A percentile compares a stretch with the other conserved stretches of the same genome.
Conservation (phyloP, 2,888 invertebrate genomes). For the Nomada ferruginata region DNA sequence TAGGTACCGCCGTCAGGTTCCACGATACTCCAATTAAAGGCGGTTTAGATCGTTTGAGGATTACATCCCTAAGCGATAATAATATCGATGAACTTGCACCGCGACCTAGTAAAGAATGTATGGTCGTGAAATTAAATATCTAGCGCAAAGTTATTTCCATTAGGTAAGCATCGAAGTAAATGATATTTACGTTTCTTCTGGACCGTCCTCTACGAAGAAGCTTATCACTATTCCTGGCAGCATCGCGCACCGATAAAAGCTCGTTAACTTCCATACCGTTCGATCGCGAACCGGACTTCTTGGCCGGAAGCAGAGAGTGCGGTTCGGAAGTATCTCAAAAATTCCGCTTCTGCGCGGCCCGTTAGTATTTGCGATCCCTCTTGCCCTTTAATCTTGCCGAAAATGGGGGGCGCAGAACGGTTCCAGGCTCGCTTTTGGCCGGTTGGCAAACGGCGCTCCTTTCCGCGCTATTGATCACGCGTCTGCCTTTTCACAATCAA, state of each 20-base stretch:
- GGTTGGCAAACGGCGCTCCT: constrained; percentile 40
- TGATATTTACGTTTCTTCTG: no score
- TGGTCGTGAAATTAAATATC: no score
- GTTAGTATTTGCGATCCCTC: constrained; percentile 45
- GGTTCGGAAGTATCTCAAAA: neutral
- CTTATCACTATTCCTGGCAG: constrained; percentile 26
- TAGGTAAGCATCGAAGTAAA: no score
- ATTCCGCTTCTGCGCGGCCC: constrained; percentile 24
- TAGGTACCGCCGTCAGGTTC: neutral
- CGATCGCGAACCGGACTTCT: constrained; percentile 20
- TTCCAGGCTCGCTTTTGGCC: constrained; percentile 37
- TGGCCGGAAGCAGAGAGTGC: neutral
- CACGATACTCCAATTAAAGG: neutral
- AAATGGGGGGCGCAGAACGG: constrained; percentile 38
- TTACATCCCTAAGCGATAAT: no score
- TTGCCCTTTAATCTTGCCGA: constrained; percentile 42
- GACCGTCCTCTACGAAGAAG: neutral
- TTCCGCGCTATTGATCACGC: constrained; percentile 57
- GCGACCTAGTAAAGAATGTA: no score
- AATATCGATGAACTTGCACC: no score
- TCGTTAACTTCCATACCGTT: constrained; percentile 30
- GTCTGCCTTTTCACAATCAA: constrained; percentile 35
- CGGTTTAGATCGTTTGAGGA: no score
- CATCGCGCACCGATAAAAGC: constrained; percentile 29
- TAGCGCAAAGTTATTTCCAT: no score